Evolutionary conservation across 1,140 invertebrate genomes (phyloP).

Genomic region (Brachionus calyciflorus): DNA sequence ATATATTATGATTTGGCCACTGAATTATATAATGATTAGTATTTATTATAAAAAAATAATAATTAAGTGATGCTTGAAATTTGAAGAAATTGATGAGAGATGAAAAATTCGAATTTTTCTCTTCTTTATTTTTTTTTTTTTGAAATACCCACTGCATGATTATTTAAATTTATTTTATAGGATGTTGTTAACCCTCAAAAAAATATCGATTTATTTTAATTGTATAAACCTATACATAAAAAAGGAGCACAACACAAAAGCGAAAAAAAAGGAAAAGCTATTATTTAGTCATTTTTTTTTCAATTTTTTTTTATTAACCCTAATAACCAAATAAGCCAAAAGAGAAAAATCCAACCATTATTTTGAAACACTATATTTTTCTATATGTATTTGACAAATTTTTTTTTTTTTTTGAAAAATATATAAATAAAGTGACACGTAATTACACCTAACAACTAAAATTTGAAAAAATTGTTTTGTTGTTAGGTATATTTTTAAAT

Average conservation of each 20-base stretch:
- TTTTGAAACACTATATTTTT: conserved; percentile 18
- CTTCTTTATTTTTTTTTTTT: background rate
- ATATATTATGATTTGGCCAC: conserved; percentile 25
- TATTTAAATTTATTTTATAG: conserved; percentile 29
- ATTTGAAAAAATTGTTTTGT: conserved; percentile 11
- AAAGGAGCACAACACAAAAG: conserved; percentile 12
- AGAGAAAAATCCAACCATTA: conserved; percentile 35
- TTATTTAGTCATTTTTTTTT: conserved; percentile 22
- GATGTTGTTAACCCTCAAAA: conserved; percentile 4
- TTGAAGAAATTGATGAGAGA: conserved; percentile 15
- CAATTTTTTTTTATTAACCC: background rate
- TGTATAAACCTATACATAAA: conserved; percentile 16
- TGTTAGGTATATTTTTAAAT: conserved; percentile 37
- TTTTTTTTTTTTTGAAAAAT: background rate
- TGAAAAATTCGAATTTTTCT: background rate
- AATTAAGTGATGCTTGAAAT: conserved; percentile 42
- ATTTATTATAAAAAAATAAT: background rate
- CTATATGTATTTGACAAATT: conserved; percentile 44
- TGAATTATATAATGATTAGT: conserved; percentile 32
- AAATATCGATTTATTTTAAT: conserved; percentile 44
- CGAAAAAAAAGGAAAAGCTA: conserved; percentile 36
- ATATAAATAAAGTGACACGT: conserved; percentile 39
- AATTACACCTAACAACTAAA: conserved; percentile 45
- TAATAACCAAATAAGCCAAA: conserved; percentile 36
- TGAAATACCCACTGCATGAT: conserved; percentile 38